A percentile compares a stretch with the other conserved stretches of the same genome.
Conservation (phyloP, 2,797 vertebrate species). For the Pygocentrus nattereri region DNA sequence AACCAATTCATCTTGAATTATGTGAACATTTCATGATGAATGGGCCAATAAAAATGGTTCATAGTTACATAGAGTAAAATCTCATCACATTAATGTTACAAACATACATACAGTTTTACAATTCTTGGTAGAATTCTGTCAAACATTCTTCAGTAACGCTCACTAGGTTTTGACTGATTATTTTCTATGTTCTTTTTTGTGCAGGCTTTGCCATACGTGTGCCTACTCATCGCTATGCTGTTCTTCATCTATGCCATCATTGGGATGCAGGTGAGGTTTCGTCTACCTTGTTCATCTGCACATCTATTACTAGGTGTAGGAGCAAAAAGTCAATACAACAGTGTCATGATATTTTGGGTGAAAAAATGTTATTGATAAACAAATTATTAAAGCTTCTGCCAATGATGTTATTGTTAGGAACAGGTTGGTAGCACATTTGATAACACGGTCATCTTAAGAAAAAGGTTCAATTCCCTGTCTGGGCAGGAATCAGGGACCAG, state of each 20-base stretch:
- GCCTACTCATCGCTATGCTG: conserved; percentile 95
- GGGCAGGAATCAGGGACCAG: too few species aligned
- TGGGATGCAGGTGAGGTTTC: conserved; percentile 89
- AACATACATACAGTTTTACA: too few species aligned
- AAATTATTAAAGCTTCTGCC: too few species aligned
- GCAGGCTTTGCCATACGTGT: conserved; percentile 94
- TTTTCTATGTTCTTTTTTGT: conserved; percentile 32
- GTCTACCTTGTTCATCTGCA: not conserved
- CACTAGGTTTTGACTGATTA: not conserved
- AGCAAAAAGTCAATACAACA: conserved; percentile 5
- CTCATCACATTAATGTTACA: too few species aligned
- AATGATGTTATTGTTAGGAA: too few species aligned
- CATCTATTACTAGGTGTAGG: not conserved
- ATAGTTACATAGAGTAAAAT: too few species aligned
- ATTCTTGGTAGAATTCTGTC: too few species aligned
- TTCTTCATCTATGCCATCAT: conserved; percentile 99
- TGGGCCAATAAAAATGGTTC: not conserved
- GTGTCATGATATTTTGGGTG: too few species aligned
- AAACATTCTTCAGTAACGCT: not conserved
- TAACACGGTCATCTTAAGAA: too few species aligned
- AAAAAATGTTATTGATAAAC: not conserved
- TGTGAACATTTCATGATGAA: not conserved
- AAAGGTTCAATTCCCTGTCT: too few species aligned
- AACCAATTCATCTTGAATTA: too few species aligned
- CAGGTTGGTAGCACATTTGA: too few species aligned